These are phyloP conservation scores for Hormiphora californensis DNA, from an alignment of 37 sponge, comb jelly and placozoan species.

Conservation along the genomic window DNA sequence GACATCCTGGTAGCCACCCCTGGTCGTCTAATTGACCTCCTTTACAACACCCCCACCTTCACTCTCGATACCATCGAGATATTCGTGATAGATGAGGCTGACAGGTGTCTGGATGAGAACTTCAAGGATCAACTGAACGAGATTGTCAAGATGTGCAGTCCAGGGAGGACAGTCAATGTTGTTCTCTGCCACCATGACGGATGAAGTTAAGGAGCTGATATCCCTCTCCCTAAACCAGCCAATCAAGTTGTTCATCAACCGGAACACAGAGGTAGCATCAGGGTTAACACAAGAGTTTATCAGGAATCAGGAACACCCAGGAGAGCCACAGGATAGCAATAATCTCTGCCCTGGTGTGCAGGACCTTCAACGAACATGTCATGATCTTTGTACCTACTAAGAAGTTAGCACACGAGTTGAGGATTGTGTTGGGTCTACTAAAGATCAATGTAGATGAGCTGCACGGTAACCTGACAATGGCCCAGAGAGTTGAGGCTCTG, in stretches of 20 bases:
- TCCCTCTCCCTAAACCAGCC: constrained; percentile 83
- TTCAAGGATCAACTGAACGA: constrained; percentile 94
- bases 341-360: constrained; percentile 75
- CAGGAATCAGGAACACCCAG: constrained; percentile 56
- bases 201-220: constrained; percentile 90
- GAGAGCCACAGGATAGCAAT: constrained; percentile 24
- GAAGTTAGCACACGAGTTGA: constrained; percentile 72
- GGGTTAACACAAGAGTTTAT: constrained; percentile 95
- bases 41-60: constrained; percentile 95
- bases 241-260: constrained; percentile 86
- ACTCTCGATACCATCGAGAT: constrained; percentile 83
- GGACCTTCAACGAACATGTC: constrained; percentile 82
- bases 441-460: constrained; percentile 80
- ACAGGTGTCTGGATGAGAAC: constrained; percentile 94
- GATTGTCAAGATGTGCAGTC: constrained; percentile 76
- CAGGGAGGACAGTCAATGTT: constrained; percentile 87
- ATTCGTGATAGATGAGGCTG: constrained; percentile 94
- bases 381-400: constrained; percentile 88
- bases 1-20: constrained; percentile 95
- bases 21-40: constrained; percentile 89
- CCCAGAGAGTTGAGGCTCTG: constrained; percentile 89
- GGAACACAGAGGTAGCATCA: constrained; percentile 86
- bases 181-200: constrained; percentile 99
- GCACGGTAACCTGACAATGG: constrained; percentile 86
- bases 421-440: constrained; percentile 79